Evolutionary conservation across 1,140 invertebrate species (phyloP), one percentile per base, ranked within the genome.

Genomic region (Cotesia glomerata): DNA sequence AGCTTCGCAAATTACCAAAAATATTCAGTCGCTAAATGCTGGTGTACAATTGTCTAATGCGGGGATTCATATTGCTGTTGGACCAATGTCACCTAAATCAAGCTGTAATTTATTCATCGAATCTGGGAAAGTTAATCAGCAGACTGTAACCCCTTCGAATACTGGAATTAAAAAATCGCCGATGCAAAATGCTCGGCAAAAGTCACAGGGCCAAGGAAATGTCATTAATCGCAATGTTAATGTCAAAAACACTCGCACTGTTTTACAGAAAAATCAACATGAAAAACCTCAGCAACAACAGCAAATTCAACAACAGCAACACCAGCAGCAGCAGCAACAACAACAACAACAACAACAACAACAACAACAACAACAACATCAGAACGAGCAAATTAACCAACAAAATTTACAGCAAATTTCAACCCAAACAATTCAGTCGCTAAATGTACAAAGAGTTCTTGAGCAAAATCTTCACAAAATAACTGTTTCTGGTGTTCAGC

Each of bases 371-470:
- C 71, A 74, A 16, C 62, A 79, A 59, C 77, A 77, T 36, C 71
- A 16, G 5, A 72, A 66, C 35, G 74, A 75, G 34, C 74, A 75
- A 62, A 67, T 73, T 73, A 65, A 80, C 62, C 81, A 80, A 64
- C 77, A 82, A 45, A 83, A 83, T 72, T 74, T 82, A n/a, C 81
- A 84, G 39, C 83, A 86, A 61, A 81, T 86, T 54, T 83, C 84
- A 1, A 78, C 83, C 3, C 84, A 87, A 69, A 81, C 81, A 1
- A 80, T 86, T 3, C 86, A 86, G 65, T 81, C 80, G 4, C 79
- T 86, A 69, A 86, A 86, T 68, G 78, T 84, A 13, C 85, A 87
- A 62, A 81, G 86, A 32, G 80, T 85, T 13, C 82, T 85, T 35
- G 83, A 87, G 56, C 85, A 85, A 52, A 84, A 79, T 77, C 61